Evolutionary conservation across 1,140 invertebrate species (phyloP), one percentile per base, ranked within the genome.

Genomic region (Achatina immaculata): DNA sequence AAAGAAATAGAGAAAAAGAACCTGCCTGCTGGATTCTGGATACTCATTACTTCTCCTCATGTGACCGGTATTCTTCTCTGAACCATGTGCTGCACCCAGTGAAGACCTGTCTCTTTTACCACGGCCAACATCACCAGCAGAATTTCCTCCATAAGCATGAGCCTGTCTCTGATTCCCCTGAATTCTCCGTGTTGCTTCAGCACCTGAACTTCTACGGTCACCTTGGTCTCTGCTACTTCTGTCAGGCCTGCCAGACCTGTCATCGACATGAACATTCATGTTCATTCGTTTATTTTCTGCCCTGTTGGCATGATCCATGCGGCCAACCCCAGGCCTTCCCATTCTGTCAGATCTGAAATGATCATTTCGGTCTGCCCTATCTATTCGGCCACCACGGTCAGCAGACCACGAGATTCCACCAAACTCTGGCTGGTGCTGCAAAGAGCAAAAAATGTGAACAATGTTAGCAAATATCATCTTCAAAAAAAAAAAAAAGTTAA

Each of bases 71-170:
- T 42, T 28, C 24, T 66, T 34, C 14, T 79, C 77, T 34, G 77
- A 78, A 4, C 55, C 55, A 58, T 58, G 55, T 28, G 73, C 14
- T 42, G 34, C 31, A 16, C 31, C 34, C n/a, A 75, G 34, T 11
- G 73, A 38, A 43, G 73, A 75, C 45, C 73, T 62, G 11, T 62
- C 73, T 34, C 58, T 42, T 38, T 40, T 79, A 6, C 38, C 11
- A 40, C 62, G 40, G 24, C 21, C 38, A 51, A 9, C 66, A 34
- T 43, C 77, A 79, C 65, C 24, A 19, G 3, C 38, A 11, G 36
- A 40, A 48, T 11, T 34, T 24, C 40, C 36, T 19, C 55, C 36
- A 43, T 42, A 78, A 24, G 75, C 55, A 28, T 38, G 58, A 31
- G 45, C 7, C 21, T 65, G 55, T 78, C 75, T 65, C 24, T 55